Base-by-base conservation (phyloP, 2,797 vertebrate species). In the Pampus argenteus region DNA sequence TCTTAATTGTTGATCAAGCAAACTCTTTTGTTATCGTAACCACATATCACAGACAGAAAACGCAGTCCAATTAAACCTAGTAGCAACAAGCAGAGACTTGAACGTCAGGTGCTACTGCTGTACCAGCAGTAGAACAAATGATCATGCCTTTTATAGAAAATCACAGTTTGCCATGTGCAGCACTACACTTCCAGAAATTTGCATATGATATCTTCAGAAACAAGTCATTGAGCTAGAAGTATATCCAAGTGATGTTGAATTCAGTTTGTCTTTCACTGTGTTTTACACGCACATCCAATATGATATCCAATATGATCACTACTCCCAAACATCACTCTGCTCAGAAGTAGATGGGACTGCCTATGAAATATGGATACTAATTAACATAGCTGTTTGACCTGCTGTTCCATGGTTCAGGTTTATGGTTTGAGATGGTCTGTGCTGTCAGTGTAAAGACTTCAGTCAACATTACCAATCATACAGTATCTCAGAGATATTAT, bases 51-150 rank as follows among this genome's bases (percentile, higher is more conserved):
- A 67, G 18, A n/a, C 49, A 66, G 2, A 4, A 4, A n/a, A 47
- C 0, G 22, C 5, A 58, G 13, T 61, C 11, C 9, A 11, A 47
- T 71, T 25, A 44, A 3, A 9, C 34, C 55, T 79, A 69, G 34
- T 44, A 74, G 28, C 34, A 70, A 62, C 51, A 52, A 69, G 60
- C 67, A 72, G 26, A 72, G 57, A 40, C 60, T 63, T 71, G 48
- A 44, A 56, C 47, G 36, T 57, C 34, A 59, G 9, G 34, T 9
- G 4, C n/a, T 54, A 13, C n/a, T 55, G 5, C 14, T 6, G 51
- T 29, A 60, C 45, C 0, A 4, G 14, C 18, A 26, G 11, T 6
- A 45, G 71, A 75, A 23, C 49, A 50, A 40, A n/a, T n/a, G n/a
- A n/a, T n/a, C n/a, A n/a, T n/a, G n/a, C n/a, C n/a, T n/a, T 57